Base-by-base conservation (phyloP, 2,888 invertebrate species). In the Ditylenchus weischeri region DNA sequence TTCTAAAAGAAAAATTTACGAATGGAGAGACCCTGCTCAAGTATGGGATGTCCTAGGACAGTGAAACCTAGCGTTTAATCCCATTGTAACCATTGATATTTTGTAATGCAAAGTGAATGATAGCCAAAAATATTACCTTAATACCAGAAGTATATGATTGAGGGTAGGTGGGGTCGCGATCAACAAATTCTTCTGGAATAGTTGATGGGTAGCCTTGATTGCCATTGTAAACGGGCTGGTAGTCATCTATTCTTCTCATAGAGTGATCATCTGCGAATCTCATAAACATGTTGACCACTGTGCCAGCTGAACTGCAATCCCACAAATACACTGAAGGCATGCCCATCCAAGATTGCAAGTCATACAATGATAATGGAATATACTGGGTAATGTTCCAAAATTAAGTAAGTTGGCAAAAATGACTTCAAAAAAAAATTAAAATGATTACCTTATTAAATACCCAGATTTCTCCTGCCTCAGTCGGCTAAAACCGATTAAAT, bases 291-390 rank as follows among this genome's bases (percentile, higher is more conserved):
- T 94, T 91, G 58, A 98, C 89, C 79, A 98, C 93, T 77, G 93
- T 90, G 69, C 95, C 98, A 18, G 98, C 96, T 86, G 93, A 94
- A 66, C 94, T 93, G 86, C 96, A 98, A 85, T 98, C 98, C 71
- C 69, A 71, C 29, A 99, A 95, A 86, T 95, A 99, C 73, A 99
- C 93, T 63, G 95, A 95, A 0, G 98, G 98, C 67, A 92, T 90
- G 65, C 94, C 94, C 94, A 99, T 94, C 98, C 98, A 99, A 4
- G 90, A 90, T 87, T 98, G 96, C 69, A 98, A 87, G 86, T 99
- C 98, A 85, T 93, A 96, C 76, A 99, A 90, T 65, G 95, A 96
- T 81, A 99, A 86, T 58, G 98, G 98, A 86, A 98, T 98, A 87
- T 98, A 98, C 86, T 98, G 66, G n/a, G 75, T 19, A 35, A 54